phyloP scores from a whole-genome alignment of 2,888 invertebrate species.

The Hybos culiciformis region DNA sequence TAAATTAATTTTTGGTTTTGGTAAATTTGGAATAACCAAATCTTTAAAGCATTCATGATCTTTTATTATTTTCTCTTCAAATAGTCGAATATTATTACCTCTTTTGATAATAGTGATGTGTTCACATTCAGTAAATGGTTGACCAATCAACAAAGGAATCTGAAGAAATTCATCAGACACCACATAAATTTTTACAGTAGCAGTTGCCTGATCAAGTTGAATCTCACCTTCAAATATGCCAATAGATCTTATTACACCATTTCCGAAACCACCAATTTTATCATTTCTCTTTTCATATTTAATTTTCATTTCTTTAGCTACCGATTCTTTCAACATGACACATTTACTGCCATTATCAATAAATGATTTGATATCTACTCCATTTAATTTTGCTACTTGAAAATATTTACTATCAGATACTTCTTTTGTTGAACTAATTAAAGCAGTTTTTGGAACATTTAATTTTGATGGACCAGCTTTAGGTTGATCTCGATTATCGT shows the following conservation, averaged over 20 bases:
- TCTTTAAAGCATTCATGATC: not conserved
- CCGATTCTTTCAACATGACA: too few relatives aligned
- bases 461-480: constrained; percentile 3
- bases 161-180: not conserved
- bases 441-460: constrained; percentile 1
- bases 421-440: not conserved
- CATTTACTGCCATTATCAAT: too few relatives aligned
- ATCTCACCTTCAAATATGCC: not conserved
- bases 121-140: not conserved
- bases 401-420: too few relatives aligned
- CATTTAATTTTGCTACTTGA: too few relatives aligned
- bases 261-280: not conserved
- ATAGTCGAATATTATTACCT: not conserved
- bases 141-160: not conserved
- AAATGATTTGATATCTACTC: too few relatives aligned
- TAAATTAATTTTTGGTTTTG: not conserved
- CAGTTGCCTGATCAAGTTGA: not conserved
- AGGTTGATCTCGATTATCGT: constrained; percentile 4
- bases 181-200: not conserved
- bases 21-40: not conserved
- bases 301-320: not conserved
- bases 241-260: not conserved
- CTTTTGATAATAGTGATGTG: not conserved
- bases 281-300: not conserved
- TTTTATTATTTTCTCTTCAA: not conserved